Evolutionary conservation across 2,888 invertebrate species (phyloP), one percentile per base, ranked within the genome.

Genomic region (Meta bourneti): DNA sequence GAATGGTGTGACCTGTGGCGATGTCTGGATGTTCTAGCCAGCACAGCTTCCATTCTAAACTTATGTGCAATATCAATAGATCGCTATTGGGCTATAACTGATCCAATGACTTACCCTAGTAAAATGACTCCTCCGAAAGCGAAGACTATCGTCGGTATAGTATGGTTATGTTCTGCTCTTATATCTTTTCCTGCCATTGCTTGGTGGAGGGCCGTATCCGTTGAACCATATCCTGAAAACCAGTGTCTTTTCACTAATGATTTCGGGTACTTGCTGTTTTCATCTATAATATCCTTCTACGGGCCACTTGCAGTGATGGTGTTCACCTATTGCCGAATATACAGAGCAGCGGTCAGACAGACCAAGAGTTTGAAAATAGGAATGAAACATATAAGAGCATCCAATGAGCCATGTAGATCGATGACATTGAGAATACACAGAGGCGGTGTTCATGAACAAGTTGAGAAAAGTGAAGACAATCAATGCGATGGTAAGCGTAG

Each of bases 1-100:
- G 97, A 98, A 94, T 98, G 98, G 98, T 99, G 99, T 95, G 99
- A 99, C 94, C 97, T 99, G 51, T 99, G 99, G 99, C 96, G 99
- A 89, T 99, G 98, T 0, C 95, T 99, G 93, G 99, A 99, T 95
- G 99, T 99, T 5, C 96, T 99, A 1, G 99, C 99, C 94, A 98
- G 98, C 94, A 99, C 99, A 0, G 99, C 99, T 8, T 99, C 99
- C 16, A 99, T 99, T 94, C 96, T 99, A 83, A 99, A 99, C 95
- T 96, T 99, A 86, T 99, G 99, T 95, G 98, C 99, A 54, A 99
- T 99, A 94, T 98, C 98, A 0, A 95, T 99, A 94, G 99, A 99
- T 95, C 96, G 99, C 20, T 99, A 99, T 95, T 99, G 99, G 99
- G 99, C 99, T 79, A 99, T 99, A 93, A 99, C 98, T 16, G 99